Evolutionary conservation across 2,888 invertebrate genomes (phyloP).

Genomic region (Caenorhabditis virilis): DNA sequence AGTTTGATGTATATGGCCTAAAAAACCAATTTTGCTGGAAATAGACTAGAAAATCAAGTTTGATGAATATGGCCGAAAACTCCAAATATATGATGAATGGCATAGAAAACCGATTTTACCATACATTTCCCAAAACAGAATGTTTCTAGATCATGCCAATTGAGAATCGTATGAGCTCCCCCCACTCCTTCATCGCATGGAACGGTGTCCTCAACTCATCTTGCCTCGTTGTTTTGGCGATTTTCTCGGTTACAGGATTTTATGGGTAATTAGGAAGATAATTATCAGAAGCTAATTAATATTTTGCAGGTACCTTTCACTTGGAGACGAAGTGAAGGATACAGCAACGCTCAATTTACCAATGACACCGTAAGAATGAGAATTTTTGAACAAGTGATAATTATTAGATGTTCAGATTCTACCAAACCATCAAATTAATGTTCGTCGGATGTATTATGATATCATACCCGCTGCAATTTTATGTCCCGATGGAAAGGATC

Average conservation of each 20-base stretch:
- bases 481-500: slow-evolving; percentile 85
- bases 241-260: slow-evolving; percentile 55
- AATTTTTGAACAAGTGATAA: not conserved
- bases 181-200: slow-evolving; percentile 61
- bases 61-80: no score
- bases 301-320: slow-evolving; percentile 64
- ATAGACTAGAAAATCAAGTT: no score
- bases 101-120: no score
- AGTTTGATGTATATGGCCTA: no score
- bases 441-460: slow-evolving; percentile 77
- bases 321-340: slow-evolving; percentile 65
- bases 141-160: slow-evolving; percentile 68
- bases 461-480: slow-evolving; percentile 89
- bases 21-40: no score
- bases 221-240: slow-evolving; percentile 61
- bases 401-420: slow-evolving; percentile 51
- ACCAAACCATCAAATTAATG: slow-evolving; percentile 66
- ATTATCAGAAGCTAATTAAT: not conserved
- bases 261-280: slow-evolving; percentile 39
- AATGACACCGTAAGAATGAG: slow-evolving; percentile 69
- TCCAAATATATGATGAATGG: no score
- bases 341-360: slow-evolving; percentile 69
- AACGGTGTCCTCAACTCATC: slow-evolving; percentile 66
- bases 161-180: slow-evolving; percentile 67
- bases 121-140: no score